Base-by-base conservation (phyloP, 2,888 invertebrate species). In the Clanis bilineata region DNA sequence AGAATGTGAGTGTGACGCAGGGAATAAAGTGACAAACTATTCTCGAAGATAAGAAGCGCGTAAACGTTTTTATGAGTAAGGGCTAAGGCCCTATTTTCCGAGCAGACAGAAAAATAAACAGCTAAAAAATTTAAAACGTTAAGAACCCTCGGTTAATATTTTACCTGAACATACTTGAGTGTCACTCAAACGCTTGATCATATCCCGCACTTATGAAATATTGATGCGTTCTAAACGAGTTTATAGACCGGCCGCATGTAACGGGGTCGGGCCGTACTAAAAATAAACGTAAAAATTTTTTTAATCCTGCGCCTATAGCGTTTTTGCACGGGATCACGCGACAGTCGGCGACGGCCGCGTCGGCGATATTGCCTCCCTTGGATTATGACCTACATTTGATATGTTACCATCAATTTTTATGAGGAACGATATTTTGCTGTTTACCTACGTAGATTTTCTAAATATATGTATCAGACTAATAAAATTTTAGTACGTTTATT, bases 221-320 rank as follows among this genome's bases (percentile, higher is more conserved):
- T 68, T 60, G 70, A 72, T 65, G 70, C 66, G 73, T 74, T 72
- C 71, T 73, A 72, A 80, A 79, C 73, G 65, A 69, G 72, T 82
- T 83, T 80, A 81, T 79, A 76, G 79, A 78, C 74, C 73, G 71
- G 77, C 77, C 74, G 74, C 71, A 71, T 69, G 68, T 68, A 70
- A 80, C 73, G 72, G 74, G 85, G 84, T 79, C 81, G 79, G 67
- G 67, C 62, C 69, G 66, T 72, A 72, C 79, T 82, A 81, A 83
- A 82, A 83, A 83, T 83, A 84, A 77, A 79, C 74, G 69, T 76
- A 77, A 76, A 80, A 78, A 73, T 64, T 70, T 71, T 78, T 78
- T 80, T 80, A 79, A 78, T 80, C 76, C 70, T 61, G 61, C 68
- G 66, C 73, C 75, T 73, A 82, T 73, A 73, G 69, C 70, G 67